Conservation (phyloP, 2,797 vertebrate genomes). For the Echiichthys vipera region DNA sequence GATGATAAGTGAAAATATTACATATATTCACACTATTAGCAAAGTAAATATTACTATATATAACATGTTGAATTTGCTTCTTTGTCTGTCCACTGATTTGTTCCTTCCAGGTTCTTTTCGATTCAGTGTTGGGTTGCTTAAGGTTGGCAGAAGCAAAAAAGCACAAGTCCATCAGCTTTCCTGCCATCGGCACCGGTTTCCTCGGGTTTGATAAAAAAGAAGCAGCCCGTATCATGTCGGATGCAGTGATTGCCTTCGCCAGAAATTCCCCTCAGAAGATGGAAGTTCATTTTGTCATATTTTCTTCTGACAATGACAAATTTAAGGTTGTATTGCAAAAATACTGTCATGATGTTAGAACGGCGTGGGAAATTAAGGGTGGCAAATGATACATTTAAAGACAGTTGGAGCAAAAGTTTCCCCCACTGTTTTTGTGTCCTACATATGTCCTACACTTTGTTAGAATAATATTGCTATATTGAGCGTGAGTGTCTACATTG, state of each 20-base stretch:
- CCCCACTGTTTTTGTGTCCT: too few relatives aligned
- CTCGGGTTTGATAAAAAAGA: background rate
- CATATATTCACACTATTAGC: background rate
- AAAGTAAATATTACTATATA: background rate
- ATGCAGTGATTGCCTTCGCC: slow-evolving; percentile 73
- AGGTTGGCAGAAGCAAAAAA: fast-evolving
- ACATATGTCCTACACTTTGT: too few relatives aligned
- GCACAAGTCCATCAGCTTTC: slow-evolving; percentile 85
- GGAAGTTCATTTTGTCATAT: slow-evolving; percentile 84
- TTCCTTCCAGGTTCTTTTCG: slow-evolving; percentile 73
- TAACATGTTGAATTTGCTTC: background rate
- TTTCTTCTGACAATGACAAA: slow-evolving; percentile 42
- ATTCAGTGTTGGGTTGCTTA: slow-evolving; percentile 71
- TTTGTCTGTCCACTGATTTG: background rate
- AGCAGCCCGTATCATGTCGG: slow-evolving; percentile 78
- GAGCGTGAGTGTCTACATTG: background rate
- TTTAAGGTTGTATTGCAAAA: slow-evolving; percentile 77
- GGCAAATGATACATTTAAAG: too few relatives aligned
- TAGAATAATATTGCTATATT: background rate
- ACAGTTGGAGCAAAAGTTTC: too few relatives aligned
- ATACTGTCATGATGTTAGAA: background rate
- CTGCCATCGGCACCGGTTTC: slow-evolving; percentile 81
- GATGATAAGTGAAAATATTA: background rate
- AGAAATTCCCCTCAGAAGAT: fast-evolving
- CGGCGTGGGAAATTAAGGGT: too few relatives aligned